Evolutionary conservation across 2,113 vertebrate species (phyloP).

Genomic region (Pomatostomus ruficeps): DNA sequence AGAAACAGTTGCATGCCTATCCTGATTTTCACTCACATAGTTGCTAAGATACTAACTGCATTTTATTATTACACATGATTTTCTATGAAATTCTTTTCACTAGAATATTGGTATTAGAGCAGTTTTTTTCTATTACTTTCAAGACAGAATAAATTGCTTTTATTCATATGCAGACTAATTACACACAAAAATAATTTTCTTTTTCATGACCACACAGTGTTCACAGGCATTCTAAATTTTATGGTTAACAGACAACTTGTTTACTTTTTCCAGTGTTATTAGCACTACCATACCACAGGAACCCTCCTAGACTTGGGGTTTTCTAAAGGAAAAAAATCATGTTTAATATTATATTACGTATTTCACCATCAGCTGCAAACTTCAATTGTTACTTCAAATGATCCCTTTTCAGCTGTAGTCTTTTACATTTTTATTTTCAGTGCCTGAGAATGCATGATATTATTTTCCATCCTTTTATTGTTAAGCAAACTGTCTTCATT

Average conservation of each 20-base stretch:
- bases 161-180: not conserved
- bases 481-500: not conserved
- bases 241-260: not conserved
- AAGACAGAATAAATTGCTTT: not conserved
- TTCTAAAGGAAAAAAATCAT: not conserved
- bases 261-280: not conserved
- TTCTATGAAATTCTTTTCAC: not conserved
- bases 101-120: not conserved
- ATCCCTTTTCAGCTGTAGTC: not conserved
- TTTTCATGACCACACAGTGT: not conserved
- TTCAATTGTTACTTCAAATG: not conserved
- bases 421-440: not conserved
- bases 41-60: not conserved
- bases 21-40: not conserved
- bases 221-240: not conserved
- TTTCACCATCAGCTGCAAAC: not conserved
- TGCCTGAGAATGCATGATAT: not conserved
- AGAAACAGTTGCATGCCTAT: not conserved
- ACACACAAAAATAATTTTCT: not conserved
- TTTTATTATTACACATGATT: not conserved
- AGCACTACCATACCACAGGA: not conserved
- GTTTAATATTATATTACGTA: not conserved
- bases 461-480: not conserved
- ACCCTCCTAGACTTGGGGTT: not conserved
- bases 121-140: not conserved